These are phyloP conservation scores for Spodoptera frugiperda DNA, from an alignment of 1,140 invertebrate genomes.

Conservation along the genomic window DNA sequence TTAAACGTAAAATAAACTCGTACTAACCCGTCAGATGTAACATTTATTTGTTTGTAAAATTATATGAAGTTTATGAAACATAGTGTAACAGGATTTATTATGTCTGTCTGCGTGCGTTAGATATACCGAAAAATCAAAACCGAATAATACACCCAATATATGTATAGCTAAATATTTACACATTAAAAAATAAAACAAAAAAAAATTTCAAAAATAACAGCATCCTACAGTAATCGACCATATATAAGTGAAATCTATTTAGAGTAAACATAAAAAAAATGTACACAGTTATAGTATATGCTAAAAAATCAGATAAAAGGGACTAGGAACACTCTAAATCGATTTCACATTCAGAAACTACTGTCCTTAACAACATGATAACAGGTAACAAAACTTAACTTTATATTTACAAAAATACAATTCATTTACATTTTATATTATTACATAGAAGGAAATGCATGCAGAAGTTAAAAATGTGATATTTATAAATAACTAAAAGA, in stretches of 20 bases:
- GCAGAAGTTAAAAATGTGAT: conserved; percentile 42
- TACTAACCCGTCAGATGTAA: too few species aligned
- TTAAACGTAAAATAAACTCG: too few species aligned
- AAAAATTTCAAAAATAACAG: conserved; percentile 32
- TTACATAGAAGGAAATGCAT: conserved; percentile 45
- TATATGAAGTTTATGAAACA: not conserved
- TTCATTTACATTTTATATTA: conserved; percentile 39
- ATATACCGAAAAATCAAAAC: conserved; percentile 28
- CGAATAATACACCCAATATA: conserved; percentile 20
- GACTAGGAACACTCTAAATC: conserved; percentile 57
- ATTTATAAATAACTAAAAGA: conserved; percentile 46
- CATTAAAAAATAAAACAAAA: conserved; percentile 7
- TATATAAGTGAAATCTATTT: conserved; percentile 67
- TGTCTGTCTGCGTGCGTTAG: conserved; percentile 26
- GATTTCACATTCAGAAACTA: conserved; percentile 60
- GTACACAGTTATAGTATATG: conserved; percentile 46
- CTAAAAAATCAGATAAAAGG: conserved; percentile 54
- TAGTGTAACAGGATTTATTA: not conserved
- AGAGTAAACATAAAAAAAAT: conserved; percentile 54
- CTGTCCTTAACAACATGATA: conserved; percentile 52
- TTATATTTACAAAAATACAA: conserved; percentile 68
- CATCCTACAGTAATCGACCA: conserved; percentile 52
- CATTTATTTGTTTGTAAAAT: not conserved
- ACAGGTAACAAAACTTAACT: conserved; percentile 66
- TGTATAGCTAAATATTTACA: conserved; percentile 33